phyloP scores from a whole-genome alignment of 2,888 invertebrate genomes.

The Melikaiella ostensackeni region DNA sequence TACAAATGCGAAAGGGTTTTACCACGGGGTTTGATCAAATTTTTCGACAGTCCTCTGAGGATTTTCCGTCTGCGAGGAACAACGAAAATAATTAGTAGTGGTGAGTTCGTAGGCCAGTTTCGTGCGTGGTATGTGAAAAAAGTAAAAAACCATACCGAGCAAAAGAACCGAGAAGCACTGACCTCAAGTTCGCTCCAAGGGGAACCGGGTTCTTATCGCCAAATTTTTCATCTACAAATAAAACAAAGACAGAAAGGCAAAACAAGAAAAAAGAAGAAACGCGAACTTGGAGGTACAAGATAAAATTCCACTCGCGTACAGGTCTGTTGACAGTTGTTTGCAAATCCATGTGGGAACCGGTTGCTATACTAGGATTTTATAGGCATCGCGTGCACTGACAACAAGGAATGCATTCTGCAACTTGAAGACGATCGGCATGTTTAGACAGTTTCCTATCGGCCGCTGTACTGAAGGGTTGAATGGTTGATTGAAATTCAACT shows the following conservation, averaged over 20 bases:
- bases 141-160: neutral
- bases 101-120: conserved; percentile 9
- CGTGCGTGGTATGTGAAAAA: neutral
- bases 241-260: neutral
- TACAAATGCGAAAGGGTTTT: conserved; percentile 52
- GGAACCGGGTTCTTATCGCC: neutral
- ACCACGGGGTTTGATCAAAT: conserved; percentile 29
- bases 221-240: neutral
- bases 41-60: conserved; percentile 29
- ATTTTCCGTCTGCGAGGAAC: conserved; percentile 39
- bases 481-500: neutral
- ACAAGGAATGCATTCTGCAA: neutral
- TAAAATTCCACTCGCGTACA: conserved; percentile 25
- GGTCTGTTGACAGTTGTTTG: conserved; percentile 1
- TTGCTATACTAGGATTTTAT: conserved; percentile 1
- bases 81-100: neutral
- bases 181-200: neutral
- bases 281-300: neutral
- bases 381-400: conserved; percentile 12
- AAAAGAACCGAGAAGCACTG: neutral
- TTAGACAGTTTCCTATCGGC: conserved; percentile 10
- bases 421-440: conserved; percentile 5
- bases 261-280: neutral
- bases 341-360: conserved; percentile 8
- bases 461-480: conserved; percentile 26